A percentile compares a stretch with the other conserved stretches of the same genome.
phyloP scores from a whole-genome alignment of 2,797 vertebrate genomes.

The Adrianichthys oophorus region DNA sequence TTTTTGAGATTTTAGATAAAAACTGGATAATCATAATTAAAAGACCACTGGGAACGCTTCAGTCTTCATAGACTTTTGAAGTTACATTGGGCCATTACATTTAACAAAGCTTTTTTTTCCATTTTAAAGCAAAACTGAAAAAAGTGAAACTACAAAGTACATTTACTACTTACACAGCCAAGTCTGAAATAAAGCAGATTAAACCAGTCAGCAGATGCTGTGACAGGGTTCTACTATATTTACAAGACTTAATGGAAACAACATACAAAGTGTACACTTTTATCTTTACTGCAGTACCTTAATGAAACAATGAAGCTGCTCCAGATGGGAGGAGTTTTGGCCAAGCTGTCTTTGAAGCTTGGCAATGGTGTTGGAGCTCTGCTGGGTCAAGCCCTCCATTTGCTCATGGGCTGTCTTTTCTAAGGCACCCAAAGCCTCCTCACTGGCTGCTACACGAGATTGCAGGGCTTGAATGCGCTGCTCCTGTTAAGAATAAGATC shows the following conservation, averaged over 20 bases:
- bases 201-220: no score
- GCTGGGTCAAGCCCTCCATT: conserved; percentile 82
- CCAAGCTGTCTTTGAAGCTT: conserved; percentile 80
- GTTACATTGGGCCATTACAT: no score
- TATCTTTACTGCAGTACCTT: conserved; percentile 78
- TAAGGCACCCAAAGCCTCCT: conserved; percentile 80
- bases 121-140: no score
- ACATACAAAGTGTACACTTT: conserved; percentile 7
- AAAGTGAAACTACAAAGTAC: no score
- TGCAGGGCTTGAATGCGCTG: conserved; percentile 77
- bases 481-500: conserved; percentile 69
- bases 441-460: conserved; percentile 76
- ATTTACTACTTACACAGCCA: no score
- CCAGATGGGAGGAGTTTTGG: conserved; percentile 76
- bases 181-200: no score
- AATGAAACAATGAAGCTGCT: conserved; percentile 85
- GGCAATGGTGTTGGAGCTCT: conserved; percentile 83
- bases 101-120: no score
- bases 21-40: no score
- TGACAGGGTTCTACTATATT: no score
- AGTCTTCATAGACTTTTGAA: no score
- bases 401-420: conserved; percentile 83
- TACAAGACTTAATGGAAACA: conserved; percentile 5
- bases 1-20: no score
- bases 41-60: no score